A percentile compares a stretch with the other conserved stretches of the same genome.
Conservation (phyloP, 2,113 vertebrate genomes). For the Alaudala cheleensis region DNA sequence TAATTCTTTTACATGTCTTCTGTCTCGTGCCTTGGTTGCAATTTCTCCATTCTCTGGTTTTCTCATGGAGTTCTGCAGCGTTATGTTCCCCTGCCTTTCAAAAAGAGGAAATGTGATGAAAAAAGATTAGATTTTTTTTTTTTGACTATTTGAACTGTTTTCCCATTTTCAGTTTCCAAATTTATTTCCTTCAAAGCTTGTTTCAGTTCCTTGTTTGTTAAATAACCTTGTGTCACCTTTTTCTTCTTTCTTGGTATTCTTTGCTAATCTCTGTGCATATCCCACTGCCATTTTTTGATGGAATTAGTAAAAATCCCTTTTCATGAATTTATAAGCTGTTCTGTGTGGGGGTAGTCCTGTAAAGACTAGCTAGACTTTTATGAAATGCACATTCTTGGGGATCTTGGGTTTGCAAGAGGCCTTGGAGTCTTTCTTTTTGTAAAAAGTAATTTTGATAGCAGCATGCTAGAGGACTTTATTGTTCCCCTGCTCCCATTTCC, state of each 20-base stretch:
- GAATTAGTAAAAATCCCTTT: constrained; percentile 8
- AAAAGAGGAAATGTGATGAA: not conserved
- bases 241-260: not conserved
- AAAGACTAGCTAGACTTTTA: not conserved
- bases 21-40: not conserved
- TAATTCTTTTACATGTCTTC: not conserved
- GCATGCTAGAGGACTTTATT: not conserved
- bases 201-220: not conserved
- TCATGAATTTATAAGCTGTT: not conserved
- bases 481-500: not conserved
- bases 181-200: not conserved
- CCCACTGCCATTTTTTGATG: not conserved
- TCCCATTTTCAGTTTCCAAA: not conserved
- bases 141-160: not conserved
- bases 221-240: not conserved
- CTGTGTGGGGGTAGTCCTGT: not conserved
- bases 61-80: not conserved
- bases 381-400: not conserved
- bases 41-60: not conserved
- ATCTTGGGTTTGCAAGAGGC: not conserved
- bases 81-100: accelerated
- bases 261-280: not conserved
- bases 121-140: not conserved
- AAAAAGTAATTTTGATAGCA: not conserved
- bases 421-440: not conserved